Conservation (phyloP, 1,140 invertebrate species). For the Drosophila busckii region DNA sequence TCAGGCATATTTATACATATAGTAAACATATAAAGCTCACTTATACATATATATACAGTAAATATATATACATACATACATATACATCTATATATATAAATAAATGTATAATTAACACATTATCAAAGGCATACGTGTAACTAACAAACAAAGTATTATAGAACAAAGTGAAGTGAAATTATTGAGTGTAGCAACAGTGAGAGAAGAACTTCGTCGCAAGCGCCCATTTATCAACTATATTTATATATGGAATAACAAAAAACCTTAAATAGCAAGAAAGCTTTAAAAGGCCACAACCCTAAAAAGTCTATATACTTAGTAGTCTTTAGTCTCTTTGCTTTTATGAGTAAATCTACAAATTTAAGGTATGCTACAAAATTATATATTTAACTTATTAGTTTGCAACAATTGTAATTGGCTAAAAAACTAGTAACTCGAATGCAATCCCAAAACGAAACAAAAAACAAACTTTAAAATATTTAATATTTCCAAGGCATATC, state of each 20-base stretch:
- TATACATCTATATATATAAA: constrained; percentile 25
- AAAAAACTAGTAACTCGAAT: constrained; percentile 37
- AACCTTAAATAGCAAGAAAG: constrained; percentile 50
- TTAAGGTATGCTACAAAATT: constrained; percentile 36
- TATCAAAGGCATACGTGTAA: constrained; percentile 71
- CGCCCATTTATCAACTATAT: constrained; percentile 71
- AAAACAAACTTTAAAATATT: constrained; percentile 48
- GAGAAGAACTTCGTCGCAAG: constrained; percentile 62
- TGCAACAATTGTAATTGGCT: constrained; percentile 43
- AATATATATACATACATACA: constrained; percentile 37
- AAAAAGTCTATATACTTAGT: constrained; percentile 35
- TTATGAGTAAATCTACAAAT: constrained; percentile 14
- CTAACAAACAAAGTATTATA: constrained; percentile 72
- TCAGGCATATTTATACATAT: constrained; percentile 66
- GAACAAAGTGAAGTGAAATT: constrained; percentile 38
- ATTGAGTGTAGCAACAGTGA: constrained; percentile 1
- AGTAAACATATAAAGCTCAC: constrained; percentile 52
- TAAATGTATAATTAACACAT: constrained; percentile 53
- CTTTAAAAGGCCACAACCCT: constrained; percentile 63
- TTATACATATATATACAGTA: constrained; percentile 35
- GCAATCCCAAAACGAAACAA: constrained; percentile 33
- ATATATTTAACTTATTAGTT: constrained; percentile 36
- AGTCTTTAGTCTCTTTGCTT: constrained; percentile 51
- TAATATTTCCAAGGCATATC: constrained; percentile 69
- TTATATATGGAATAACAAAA: constrained; percentile 52